Base-by-base conservation (phyloP, 2,113 vertebrate species). In the Tragelaphus imberbis region DNA sequence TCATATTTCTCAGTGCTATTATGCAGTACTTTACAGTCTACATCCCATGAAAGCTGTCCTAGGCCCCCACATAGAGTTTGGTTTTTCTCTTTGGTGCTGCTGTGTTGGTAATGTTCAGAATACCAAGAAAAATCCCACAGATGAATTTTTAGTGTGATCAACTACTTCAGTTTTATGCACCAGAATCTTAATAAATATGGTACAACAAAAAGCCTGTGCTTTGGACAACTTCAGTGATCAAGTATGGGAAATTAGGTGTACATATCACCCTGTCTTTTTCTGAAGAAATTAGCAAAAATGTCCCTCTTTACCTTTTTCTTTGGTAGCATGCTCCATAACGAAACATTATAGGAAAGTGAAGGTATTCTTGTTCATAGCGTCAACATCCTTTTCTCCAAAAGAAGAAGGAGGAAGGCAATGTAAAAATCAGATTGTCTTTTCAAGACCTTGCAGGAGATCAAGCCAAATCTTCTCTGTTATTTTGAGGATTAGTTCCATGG, bases 141-240 rank as follows among this genome's bases (percentile, higher is more conserved):
- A 51, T 86, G 7, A 30, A 49, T 91, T 92, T 96, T 95, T 94
- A 93, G 63, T 84, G 56, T 61, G 87, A 90, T 58, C 56, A 77
- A 19, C 79, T 89, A 63, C 82, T 47, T 94, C 61, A 63, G 10
- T 94, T 93, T 96, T 40, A 87, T n/a, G 88, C 28, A 84, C 33
- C 91, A 27, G 55, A 87, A 36, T 91, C 28, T 96, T 94, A 56
- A 51, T 96, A 86, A 30, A 23, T 90, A 49, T 21, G 40, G 8
- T 77, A 40, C 36, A 53, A 2, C n/a, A 80, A 47, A 84, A 94
- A 87, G 28, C 7, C 28, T 58, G 7, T 81, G 36, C 58, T 90
- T 88, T 36, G 30, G 82, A 90, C 87, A 93, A 63, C 84, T 84
- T 82, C 27, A 81, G 1, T n/a, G 36, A 88, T 77, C 79, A 91